Percentiles rank a stretch among this genome's conserved stretches.
Evolutionary conservation across 2,797 vertebrate genomes (phyloP).

Genomic region (Botia almorhae): DNA sequence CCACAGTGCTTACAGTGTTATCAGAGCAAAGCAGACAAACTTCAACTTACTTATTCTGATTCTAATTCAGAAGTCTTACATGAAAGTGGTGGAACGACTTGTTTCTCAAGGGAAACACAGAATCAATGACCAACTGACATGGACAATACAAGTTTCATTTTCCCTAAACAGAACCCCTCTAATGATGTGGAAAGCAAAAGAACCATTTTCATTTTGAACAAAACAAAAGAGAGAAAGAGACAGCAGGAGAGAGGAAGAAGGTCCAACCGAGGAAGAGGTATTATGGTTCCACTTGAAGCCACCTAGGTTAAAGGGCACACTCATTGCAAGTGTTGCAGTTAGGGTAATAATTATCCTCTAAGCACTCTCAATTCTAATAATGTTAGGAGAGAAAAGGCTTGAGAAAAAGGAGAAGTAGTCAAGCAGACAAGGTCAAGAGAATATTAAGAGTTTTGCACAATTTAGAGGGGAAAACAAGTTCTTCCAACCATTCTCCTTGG

Average conservation of each 20-base stretch:
- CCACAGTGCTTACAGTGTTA: too few species aligned
- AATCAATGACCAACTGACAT: slow-evolving; percentile 78
- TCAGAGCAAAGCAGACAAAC: too few species aligned
- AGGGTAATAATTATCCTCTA: slow-evolving; percentile 59
- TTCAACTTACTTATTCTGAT: not conserved
- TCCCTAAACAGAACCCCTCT: slow-evolving; percentile 28
- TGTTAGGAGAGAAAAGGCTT: slow-evolving; percentile 47
- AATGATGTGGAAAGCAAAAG: slow-evolving; percentile 50
- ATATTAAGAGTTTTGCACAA: slow-evolving; percentile 51
- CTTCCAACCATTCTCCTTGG: not conserved
- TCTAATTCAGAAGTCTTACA: not conserved
- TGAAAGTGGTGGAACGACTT: not conserved
- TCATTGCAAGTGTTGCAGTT: slow-evolving; percentile 45
- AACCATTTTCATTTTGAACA: not conserved
- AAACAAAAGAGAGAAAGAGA: not conserved
- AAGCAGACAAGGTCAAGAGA: slow-evolving; percentile 55
- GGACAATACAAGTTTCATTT: slow-evolving; percentile 69
- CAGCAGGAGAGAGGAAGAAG: slow-evolving; percentile 12
- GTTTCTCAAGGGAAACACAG: slow-evolving; percentile 69
- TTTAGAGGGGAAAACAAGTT: slow-evolving; percentile 17
- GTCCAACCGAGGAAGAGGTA: slow-evolving; percentile 29
- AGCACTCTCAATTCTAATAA: slow-evolving; percentile 60
- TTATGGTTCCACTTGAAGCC: slow-evolving; percentile 49
- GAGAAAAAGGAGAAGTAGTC: slow-evolving; percentile 31
- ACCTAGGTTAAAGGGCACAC: slow-evolving; percentile 49